Conservation (phyloP, 2,888 invertebrate species). For the Esperia sulphurella region DNA sequence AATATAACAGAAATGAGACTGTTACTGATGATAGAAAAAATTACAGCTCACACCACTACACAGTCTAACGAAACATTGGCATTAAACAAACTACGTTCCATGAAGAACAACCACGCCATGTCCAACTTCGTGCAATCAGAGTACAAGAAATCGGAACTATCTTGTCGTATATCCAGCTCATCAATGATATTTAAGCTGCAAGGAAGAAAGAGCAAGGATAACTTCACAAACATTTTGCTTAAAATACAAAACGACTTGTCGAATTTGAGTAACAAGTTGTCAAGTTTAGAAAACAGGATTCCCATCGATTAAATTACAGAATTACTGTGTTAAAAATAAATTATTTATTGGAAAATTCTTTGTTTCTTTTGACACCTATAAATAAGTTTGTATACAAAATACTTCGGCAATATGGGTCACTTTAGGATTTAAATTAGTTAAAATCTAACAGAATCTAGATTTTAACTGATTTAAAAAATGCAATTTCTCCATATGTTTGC, state of each 20-base stretch:
- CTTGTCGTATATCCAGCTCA: slow-evolving; percentile 48
- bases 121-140: slow-evolving; percentile 13
- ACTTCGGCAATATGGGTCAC: no score
- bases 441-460: no score
- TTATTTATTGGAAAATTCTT: no score
- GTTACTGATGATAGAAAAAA: no score
- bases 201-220: slow-evolving; percentile 53
- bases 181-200: slow-evolving; percentile 48
- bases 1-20: background rate
- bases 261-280: slow-evolving; percentile 51
- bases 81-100: slow-evolving; percentile 25
- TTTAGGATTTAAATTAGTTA: no score
- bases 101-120: slow-evolving; percentile 21
- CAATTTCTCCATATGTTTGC: no score
- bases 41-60: slow-evolving; percentile 34
- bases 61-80: slow-evolving; percentile 30
- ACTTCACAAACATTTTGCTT: slow-evolving; percentile 52
- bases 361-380: no score
- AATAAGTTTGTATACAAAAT: no score
- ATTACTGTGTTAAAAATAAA: no score
- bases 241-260: slow-evolving; percentile 64
- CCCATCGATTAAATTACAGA: slow-evolving; percentile 1
- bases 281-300: slow-evolving; percentile 55
- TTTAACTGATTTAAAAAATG: no score
- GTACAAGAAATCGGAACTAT: slow-evolving; percentile 44